Conservation (phyloP, 1,140 invertebrate genomes). For the Diorhabda sublineata region DNA sequence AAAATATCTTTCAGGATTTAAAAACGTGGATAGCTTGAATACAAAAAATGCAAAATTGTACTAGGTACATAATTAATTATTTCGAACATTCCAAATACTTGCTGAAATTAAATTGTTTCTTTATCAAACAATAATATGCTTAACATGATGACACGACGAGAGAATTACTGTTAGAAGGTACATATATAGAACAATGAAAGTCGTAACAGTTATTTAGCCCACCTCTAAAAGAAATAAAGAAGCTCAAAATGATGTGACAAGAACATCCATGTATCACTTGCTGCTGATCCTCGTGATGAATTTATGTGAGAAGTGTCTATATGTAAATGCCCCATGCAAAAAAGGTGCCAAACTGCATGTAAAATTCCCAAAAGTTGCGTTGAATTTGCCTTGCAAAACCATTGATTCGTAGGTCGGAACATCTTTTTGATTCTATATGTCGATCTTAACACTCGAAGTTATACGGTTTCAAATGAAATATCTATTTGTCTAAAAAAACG, state of each 20-base stretch:
- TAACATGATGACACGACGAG: too few relatives aligned
- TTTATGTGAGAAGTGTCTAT: neutral
- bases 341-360: conserved; percentile 1
- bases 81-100: too few relatives aligned
- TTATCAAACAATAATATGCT: too few relatives aligned
- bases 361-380: conserved; percentile 2
- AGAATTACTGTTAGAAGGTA: too few relatives aligned
- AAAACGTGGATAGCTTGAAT: too few relatives aligned
- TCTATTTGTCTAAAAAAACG: conserved; percentile 1
- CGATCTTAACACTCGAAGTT: neutral
- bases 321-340: neutral
- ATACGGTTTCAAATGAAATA: neutral
- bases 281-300: neutral
- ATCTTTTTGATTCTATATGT: neutral
- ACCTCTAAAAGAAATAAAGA: neutral
- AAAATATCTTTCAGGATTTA: too few relatives aligned
- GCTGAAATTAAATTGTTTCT: too few relatives aligned
- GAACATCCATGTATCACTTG: neutral
- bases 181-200: too few relatives aligned
- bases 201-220: too few relatives aligned
- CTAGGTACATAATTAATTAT: too few relatives aligned
- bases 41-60: too few relatives aligned
- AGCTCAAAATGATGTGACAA: neutral
- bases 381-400: neutral
- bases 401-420: neutral